Base-by-base conservation (phyloP, 2,888 invertebrate genomes). In the Plemyria rubiginata region DNA sequence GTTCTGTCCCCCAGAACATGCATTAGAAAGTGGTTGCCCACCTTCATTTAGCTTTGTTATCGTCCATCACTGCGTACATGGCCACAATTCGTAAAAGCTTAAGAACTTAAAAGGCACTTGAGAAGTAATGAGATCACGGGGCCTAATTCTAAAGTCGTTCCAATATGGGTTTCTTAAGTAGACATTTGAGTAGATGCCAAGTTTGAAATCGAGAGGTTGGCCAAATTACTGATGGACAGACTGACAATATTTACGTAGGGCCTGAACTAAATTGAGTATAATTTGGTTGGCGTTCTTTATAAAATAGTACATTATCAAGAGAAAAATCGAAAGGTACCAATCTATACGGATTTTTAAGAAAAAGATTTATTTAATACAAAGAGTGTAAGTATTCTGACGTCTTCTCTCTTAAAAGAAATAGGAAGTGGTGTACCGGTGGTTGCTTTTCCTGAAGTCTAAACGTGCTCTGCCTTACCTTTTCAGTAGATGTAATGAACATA, bases 121-220 rank as follows among this genome's bases (percentile, higher is more conserved):
- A 4, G 13, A 40, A 50, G 49, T 62, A 62, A 62, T 57, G 53
- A 62, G 57, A 57, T 49, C 53, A 49, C n/a, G 32, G 22, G 56
- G 15, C 16, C 48, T 29, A 51, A 51, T 16, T 56, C 36, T 62
- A 15, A 29, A 36, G 57, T 8, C 49, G 50, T 54, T 54, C 57
- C 62, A 53, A 54, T 41, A 50, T 53, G 15, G 36, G 43, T 36
- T 57, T 22, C 12, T 11, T 54, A 54, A 57, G 51, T 38, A 61
- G 29, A 13, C 32, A 56, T 43, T 62, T 62, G 57, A 62, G 13
- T 22, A 45, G 43, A 49, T 13, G 62, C 62, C 53, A 62, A 62
- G 38, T 50, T 49, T 15, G 32, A 28, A 43, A 57, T 38, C 38
- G 48, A 52, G 41, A 22, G 15, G 48, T 16, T 49, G 41, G 53